Conservation (phyloP, 2,113 vertebrate genomes). For the Coreoperca whiteheadi region DNA sequence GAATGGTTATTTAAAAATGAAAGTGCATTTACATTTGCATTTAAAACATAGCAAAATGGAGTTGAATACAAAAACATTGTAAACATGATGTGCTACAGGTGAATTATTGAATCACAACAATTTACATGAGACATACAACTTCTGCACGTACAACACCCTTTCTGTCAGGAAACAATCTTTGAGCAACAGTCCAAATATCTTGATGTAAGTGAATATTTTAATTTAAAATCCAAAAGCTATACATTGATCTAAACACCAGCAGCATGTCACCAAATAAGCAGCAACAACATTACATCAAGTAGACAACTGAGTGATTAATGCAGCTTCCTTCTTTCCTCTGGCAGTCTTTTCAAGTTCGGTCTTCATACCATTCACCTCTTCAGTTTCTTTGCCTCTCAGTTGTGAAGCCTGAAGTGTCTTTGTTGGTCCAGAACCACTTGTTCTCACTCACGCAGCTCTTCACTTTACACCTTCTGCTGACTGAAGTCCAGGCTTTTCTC, state of each 20-base stretch:
- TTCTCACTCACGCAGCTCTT: constrained; percentile 8
- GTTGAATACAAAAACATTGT: constrained; percentile 53
- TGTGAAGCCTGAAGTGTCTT: constrained; percentile 14
- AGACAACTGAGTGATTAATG: constrained; percentile 29
- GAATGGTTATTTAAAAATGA: constrained; percentile 40
- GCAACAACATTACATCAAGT: constrained; percentile 66
- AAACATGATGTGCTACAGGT: constrained; percentile 71
- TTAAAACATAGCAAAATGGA: constrained; percentile 46
- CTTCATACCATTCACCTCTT: not conserved
- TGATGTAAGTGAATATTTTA: constrained; percentile 29
- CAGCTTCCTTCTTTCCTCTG: not conserved
- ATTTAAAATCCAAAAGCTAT: constrained; percentile 35
- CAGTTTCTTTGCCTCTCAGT: constrained; percentile 1
- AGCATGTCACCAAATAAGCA: constrained; percentile 67
- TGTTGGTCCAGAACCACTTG: not conserved
- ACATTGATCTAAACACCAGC: constrained; percentile 72
- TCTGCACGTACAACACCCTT: constrained; percentile 35
- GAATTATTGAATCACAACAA: constrained; percentile 32
- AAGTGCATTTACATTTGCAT: constrained; percentile 69
- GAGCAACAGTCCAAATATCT: constrained; percentile 54
- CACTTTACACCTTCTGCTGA: constrained; percentile 2
- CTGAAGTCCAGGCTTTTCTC: constrained; percentile 4
- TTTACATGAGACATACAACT: constrained; percentile 10
- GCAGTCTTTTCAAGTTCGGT: constrained; percentile 4
- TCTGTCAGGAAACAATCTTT: constrained; percentile 30